Conservation (phyloP, 2,888 invertebrate genomes). For the Herminia tarsipennalis region DNA sequence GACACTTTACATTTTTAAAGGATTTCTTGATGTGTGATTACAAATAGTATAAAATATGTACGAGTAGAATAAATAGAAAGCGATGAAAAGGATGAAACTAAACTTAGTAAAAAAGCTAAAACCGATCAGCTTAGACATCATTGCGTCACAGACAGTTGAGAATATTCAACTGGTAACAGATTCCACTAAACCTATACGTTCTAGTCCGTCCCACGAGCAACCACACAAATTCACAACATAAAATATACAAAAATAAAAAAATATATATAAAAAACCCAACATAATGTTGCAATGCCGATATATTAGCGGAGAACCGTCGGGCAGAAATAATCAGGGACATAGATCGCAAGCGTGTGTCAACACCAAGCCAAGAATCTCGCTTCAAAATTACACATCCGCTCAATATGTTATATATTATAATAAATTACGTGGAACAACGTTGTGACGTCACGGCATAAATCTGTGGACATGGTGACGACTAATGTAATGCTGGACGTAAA, state of each 20-base stretch:
- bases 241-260: constrained; percentile 21
- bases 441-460: constrained; percentile 36
- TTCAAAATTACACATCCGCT: constrained; percentile 68
- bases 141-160: too few relatives aligned
- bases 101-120: too few relatives aligned
- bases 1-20: too few relatives aligned
- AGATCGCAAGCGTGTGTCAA: constrained; percentile 57
- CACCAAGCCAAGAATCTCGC: constrained; percentile 69
- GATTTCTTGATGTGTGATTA: too few relatives aligned
- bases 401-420: constrained; percentile 36
- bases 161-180: background rate
- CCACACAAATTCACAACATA: constrained; percentile 1
- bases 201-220: background rate
- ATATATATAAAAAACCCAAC: constrained; percentile 15
- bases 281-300: constrained; percentile 48
- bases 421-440: constrained; percentile 35
- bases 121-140: too few relatives aligned
- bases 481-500: constrained; percentile 14
- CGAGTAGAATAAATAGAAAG: too few relatives aligned
- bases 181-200: background rate
- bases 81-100: too few relatives aligned
- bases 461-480: constrained; percentile 11
- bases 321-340: constrained; percentile 62
- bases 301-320: constrained; percentile 32
- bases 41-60: too few relatives aligned